These are phyloP conservation scores for Cotesia congregata DNA, from an alignment of 2,888 invertebrate species.

Conservation along the genomic window DNA sequence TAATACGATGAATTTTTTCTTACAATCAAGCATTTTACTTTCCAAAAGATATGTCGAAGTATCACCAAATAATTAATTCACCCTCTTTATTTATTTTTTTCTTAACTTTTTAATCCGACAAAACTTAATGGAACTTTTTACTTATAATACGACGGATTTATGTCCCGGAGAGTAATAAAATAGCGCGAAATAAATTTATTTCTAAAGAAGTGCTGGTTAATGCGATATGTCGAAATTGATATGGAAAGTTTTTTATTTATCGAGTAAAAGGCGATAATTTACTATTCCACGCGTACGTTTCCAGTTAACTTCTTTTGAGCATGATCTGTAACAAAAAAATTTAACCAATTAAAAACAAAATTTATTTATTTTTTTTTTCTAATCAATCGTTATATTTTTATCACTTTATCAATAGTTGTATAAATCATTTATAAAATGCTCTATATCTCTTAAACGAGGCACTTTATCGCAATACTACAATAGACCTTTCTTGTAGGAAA, in stretches of 20 bases:
- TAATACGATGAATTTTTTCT: not conserved
- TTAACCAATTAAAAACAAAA: too few species aligned
- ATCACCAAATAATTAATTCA: not conserved
- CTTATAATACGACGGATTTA: conserved; percentile 16
- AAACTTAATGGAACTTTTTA: conserved; percentile 17
- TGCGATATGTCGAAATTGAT: conserved; percentile 42
- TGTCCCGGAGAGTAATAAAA: conserved; percentile 15
- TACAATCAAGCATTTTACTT: not conserved
- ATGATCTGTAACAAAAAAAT: too few species aligned
- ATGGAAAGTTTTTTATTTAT: conserved; percentile 36
- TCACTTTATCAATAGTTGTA: too few species aligned
- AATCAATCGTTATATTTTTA: too few species aligned
- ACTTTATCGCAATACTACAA: too few species aligned
- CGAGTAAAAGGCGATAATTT: conserved; percentile 5
- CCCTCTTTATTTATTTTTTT: not conserved
- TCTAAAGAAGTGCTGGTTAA: conserved; percentile 13
- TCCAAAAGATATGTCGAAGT: conserved; percentile 6
- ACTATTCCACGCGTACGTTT: not conserved
- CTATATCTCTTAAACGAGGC: too few species aligned
- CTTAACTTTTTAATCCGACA: not conserved
- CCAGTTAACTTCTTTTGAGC: too few species aligned
- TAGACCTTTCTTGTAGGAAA: too few species aligned
- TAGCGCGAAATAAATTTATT: not conserved
- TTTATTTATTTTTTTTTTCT: too few species aligned
- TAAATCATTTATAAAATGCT: too few species aligned